A percentile compares a stretch with the other conserved stretches of the same genome.
These are phyloP conservation scores for Thalassophryne amazonica DNA, from an alignment of 2,797 vertebrate genomes.

Conservation along the genomic window DNA sequence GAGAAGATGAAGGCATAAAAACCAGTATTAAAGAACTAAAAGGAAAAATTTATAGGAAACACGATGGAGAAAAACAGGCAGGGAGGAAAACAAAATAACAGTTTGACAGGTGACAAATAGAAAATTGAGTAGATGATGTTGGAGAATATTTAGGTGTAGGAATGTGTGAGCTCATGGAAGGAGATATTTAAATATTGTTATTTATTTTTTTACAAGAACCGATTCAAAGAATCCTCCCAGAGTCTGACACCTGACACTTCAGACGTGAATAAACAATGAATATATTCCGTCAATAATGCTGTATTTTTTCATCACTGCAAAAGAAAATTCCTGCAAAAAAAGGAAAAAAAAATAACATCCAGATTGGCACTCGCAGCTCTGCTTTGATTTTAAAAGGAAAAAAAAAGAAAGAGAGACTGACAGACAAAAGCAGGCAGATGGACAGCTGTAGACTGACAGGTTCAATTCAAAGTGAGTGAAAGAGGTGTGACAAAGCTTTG, in stretches of 20 bases:
- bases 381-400: constrained; percentile 32
- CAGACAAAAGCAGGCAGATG: constrained; percentile 38
- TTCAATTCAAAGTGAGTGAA: constrained; percentile 41
- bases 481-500: constrained; percentile 41
- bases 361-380: constrained; percentile 16
- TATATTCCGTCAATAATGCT: too few species aligned
- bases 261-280: neutral
- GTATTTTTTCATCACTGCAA: too few species aligned
- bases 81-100: neutral
- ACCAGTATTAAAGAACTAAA: constrained; percentile 44
- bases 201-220: too few species aligned
- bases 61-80: constrained; percentile 35
- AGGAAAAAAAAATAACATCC: too few species aligned
- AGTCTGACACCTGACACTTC: constrained; percentile 1
- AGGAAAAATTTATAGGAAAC: constrained; percentile 50
- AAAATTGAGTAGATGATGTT: constrained; percentile 25
- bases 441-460: constrained; percentile 39
- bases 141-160: constrained; percentile 24
- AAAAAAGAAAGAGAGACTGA: constrained; percentile 21
- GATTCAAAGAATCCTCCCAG: constrained; percentile 1
- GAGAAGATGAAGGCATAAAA: constrained; percentile 59
- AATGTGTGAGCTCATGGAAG: too few species aligned
- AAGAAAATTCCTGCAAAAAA: too few species aligned
- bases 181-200: too few species aligned
- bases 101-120: constrained; percentile 34